phyloP scores from a whole-genome alignment of 92 coral and sea anemone species.

The Porites divaricata region DNA sequence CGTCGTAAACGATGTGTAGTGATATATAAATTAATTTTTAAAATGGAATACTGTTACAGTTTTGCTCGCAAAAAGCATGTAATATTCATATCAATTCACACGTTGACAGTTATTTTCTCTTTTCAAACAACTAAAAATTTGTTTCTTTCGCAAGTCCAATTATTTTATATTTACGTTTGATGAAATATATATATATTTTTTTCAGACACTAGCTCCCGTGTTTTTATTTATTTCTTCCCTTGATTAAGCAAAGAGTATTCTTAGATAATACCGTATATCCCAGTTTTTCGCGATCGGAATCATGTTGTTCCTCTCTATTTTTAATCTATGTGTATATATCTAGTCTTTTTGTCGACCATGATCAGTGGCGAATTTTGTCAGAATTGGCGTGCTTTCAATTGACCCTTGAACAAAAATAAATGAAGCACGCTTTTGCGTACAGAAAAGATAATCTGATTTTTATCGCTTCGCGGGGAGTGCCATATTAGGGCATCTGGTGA shows the following conservation, averaged over 20 bases:
- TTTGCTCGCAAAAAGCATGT: slow-evolving; percentile 46
- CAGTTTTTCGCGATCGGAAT: too few relatives aligned
- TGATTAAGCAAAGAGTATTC: background rate
- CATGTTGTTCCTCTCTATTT: background rate
- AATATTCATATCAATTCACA: slow-evolving; percentile 61
- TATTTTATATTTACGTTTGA: background rate
- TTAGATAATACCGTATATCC: background rate
- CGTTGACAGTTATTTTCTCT: slow-evolving; percentile 10
- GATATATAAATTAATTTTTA: slow-evolving; percentile 44
- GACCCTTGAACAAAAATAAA: background rate
- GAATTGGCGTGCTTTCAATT: background rate
- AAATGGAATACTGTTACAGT: slow-evolving; percentile 55
- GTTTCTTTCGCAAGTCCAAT: background rate
- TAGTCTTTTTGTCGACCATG: background rate
- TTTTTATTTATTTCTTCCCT: background rate
- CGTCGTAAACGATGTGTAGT: slow-evolving; percentile 4
- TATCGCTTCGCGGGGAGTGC: slow-evolving; percentile 8
- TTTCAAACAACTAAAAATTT: slow-evolving; percentile 5
- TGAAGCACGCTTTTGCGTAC: slow-evolving; percentile 5
- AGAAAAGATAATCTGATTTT: background rate
- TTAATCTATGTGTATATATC: background rate
- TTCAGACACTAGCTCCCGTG: background rate
- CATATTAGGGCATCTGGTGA: slow-evolving; percentile 38
- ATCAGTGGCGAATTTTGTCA: background rate
- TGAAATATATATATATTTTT: background rate